phyloP scores from a whole-genome alignment of 2,797 vertebrate genomes.

The Phaenicophaeus curvirostris region DNA sequence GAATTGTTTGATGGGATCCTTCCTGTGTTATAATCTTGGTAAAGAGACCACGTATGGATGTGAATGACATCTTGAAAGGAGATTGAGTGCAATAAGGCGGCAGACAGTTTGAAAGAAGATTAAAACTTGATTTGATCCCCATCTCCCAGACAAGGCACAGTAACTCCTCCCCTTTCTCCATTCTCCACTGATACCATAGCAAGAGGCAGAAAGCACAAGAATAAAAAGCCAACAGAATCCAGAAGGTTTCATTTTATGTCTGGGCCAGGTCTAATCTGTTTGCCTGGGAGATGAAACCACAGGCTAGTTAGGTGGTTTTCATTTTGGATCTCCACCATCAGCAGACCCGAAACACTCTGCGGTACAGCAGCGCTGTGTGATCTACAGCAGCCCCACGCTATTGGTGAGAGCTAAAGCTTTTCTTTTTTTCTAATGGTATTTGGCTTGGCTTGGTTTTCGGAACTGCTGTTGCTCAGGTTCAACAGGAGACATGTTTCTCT shows the following conservation, averaged over 20 bases:
- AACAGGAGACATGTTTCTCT: conserved; percentile 65
- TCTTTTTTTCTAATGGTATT: not conserved
- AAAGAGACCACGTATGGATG: conserved; percentile 4
- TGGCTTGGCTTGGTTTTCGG: conserved; percentile 47
- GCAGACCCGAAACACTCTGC: not conserved
- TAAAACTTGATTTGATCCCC: conserved; percentile 71
- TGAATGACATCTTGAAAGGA: conserved; percentile 6
- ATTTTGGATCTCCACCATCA: not conserved
- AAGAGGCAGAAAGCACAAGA: not conserved
- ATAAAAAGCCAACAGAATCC: not conserved
- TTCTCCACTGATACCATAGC: not conserved
- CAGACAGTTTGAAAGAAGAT: conserved; percentile 79
- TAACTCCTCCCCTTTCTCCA: not conserved
- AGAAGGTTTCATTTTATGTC: not conserved
- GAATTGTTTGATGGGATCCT: not conserved
- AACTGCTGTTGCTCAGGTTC: conserved; percentile 62
- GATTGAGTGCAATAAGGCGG: conserved; percentile 43
- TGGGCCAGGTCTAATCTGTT: not conserved
- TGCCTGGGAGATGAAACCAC: not conserved
- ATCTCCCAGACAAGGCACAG: conserved; percentile 62
- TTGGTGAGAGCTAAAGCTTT: not conserved
- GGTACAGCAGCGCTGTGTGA: not conserved
- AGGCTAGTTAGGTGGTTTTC: not conserved
- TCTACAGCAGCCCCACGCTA: not conserved
- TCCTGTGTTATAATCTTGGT: not conserved